Evolutionary conservation across 1,140 invertebrate species (phyloP).

Genomic region (Hylaeus anthracinus): DNA sequence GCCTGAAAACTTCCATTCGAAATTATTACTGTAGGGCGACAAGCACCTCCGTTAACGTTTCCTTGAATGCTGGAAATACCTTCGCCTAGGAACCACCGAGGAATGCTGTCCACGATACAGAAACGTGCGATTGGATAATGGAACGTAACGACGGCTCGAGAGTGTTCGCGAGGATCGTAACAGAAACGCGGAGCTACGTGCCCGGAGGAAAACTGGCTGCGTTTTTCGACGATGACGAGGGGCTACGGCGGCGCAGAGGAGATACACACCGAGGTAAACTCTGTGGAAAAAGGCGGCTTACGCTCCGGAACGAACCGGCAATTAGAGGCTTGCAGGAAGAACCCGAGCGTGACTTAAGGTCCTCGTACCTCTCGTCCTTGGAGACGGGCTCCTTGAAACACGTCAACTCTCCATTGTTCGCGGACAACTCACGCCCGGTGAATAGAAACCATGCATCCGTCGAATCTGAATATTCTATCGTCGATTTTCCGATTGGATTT

Average conservation of each 20-base stretch:
- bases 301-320: slow-evolving; percentile 59
- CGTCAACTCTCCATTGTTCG: slow-evolving; percentile 56
- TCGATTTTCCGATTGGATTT: too few species aligned
- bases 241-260: background rate
- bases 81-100: too few species aligned
- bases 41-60: too few species aligned
- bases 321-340: slow-evolving; percentile 62
- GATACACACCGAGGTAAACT: background rate
- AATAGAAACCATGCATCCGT: background rate
- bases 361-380: slow-evolving; percentile 61
- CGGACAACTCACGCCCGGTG: background rate
- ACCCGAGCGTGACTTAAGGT: slow-evolving; percentile 63
- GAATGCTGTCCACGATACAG: too few species aligned
- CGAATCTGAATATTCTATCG: background rate
- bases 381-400: slow-evolving; percentile 31
- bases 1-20: too few species aligned
- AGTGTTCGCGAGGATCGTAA: background rate
- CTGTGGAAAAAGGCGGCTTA: slow-evolving; percentile 37
- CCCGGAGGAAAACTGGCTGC: background rate
- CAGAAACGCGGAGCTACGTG: background rate
- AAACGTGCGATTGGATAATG: background rate
- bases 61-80: too few species aligned
- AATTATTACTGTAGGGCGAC: too few species aligned
- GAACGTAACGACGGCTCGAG: background rate
- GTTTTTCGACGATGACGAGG: slow-evolving; percentile 19